These are phyloP conservation scores for Drosophila subsilvestris DNA, from an alignment of 2,888 invertebrate genomes.

Conservation along the genomic window DNA sequence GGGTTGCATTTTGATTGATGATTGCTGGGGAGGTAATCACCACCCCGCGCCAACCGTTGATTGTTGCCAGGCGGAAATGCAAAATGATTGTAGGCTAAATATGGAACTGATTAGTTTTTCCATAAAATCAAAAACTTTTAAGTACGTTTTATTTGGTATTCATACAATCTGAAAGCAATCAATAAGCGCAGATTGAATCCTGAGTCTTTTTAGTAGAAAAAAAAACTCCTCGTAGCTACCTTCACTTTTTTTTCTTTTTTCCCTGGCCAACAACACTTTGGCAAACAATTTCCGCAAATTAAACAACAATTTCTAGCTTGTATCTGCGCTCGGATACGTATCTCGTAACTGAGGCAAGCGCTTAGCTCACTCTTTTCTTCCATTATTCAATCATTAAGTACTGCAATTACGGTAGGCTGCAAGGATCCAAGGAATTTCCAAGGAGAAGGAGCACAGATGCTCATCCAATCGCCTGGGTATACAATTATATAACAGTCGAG, in stretches of 20 bases:
- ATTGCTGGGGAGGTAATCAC: background rate
- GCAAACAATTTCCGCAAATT: slow-evolving; percentile 72
- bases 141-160: background rate
- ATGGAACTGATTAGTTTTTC: background rate
- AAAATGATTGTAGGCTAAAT: slow-evolving; percentile 22
- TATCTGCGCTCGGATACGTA: slow-evolving; percentile 47
- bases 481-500: slow-evolving; percentile 68
- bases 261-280: slow-evolving; percentile 31
- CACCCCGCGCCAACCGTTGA: background rate
- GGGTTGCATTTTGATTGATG: slow-evolving; percentile 9
- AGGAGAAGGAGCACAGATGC: background rate
- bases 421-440: slow-evolving; percentile 56
- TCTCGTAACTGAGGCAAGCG: slow-evolving; percentile 32
- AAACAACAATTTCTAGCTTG: slow-evolving; percentile 71
- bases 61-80: slow-evolving; percentile 26
- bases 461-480: slow-evolving; percentile 48
- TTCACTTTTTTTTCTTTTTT: slow-evolving; percentile 20
- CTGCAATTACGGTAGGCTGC: slow-evolving; percentile 58
- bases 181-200: background rate
- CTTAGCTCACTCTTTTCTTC: slow-evolving; percentile 57
- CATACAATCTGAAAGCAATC: background rate
- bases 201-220: background rate
- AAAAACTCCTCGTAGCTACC: slow-evolving; percentile 1
- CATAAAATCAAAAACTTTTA: background rate
- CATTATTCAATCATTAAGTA: slow-evolving; percentile 71